Evolutionary conservation across 2,113 vertebrate species (phyloP), one percentile per base, ranked within the genome.

Genomic region (Pitta sordida): DNA sequence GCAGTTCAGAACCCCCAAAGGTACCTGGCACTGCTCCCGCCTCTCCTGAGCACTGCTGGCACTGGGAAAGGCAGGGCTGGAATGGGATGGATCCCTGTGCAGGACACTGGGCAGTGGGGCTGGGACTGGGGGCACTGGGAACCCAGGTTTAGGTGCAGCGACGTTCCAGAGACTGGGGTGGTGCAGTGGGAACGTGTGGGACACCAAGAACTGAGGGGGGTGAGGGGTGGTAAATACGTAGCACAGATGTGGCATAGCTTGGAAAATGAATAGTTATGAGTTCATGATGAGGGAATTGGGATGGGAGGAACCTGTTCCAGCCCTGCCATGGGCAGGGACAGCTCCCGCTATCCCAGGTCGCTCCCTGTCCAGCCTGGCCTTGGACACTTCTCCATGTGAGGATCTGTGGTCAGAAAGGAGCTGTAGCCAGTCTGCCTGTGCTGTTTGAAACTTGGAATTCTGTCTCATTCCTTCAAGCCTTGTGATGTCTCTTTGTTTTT

Each of bases 1-100:
- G 12, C 98, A 99, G 19, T 99, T 99, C 98, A 98, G 99, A 88
- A 99, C 99, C 15, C 99, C 99, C 17, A 99, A 99, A 98, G 98
- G 99, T 99, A 97, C 55, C 8, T 11, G 5, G 34, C 6, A 1
- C 7, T 1, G 2, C 0, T 21, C 29, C 60, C 27, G 3, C 9
- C 27, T 29, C 26, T 20, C 20, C 60, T 37, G 26, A n/a, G 36
- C 58, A 12, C 11, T 10, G n/a, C n/a, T n/a, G n/a, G n/a, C n/a
- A n/a, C 37, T 26, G 51, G 60, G 24, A 55, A 24, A 7, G 69
- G 24, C 39, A 15, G 29, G 44, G 44, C 9, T 20, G 44, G 44
- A 43, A 43, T 43, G 43, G n/a, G 43, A 6, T 44, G 43, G 19
- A n/a, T 7, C 11, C 26, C 5, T 10, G 14, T 2, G 44, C 71